Evolutionary conservation across 2,113 vertebrate genomes (phyloP).

Genomic region (Xiphophorus hellerii): DNA sequence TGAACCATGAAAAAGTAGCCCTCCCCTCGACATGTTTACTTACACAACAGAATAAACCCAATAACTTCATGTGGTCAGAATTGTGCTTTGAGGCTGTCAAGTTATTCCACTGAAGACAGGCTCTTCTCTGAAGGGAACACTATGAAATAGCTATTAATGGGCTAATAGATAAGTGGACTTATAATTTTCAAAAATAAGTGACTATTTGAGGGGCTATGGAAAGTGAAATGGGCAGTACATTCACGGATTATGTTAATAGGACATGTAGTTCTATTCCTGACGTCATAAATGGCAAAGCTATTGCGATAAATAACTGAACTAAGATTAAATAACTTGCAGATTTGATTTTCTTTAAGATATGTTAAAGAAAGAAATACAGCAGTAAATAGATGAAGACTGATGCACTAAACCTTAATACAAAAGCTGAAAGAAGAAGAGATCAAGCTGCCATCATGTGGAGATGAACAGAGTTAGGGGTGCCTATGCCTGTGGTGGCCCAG

Average conservation of each 20-base stretch:
- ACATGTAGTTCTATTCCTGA: constrained; percentile 20
- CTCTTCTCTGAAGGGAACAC: constrained; percentile 28
- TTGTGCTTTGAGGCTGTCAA: constrained; percentile 50
- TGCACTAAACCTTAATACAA: constrained; percentile 40
- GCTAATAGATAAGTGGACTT: not conserved
- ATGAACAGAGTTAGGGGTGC: constrained; percentile 57
- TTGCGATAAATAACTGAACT: constrained; percentile 34
- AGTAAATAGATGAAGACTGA: constrained; percentile 50
- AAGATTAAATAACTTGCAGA: constrained; percentile 35
- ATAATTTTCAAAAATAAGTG: not conserved
- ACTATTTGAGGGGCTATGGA: not conserved
- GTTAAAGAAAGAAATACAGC: constrained; percentile 6
- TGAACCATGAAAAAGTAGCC: constrained; percentile 97
- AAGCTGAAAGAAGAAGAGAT: constrained; percentile 19
- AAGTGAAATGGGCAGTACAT: not conserved
- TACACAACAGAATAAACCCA: constrained; percentile 88
- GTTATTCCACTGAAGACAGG: constrained; percentile 34
- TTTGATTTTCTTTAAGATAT: constrained; percentile 36
- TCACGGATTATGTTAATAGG: not conserved
- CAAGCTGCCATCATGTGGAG: constrained; percentile 26
- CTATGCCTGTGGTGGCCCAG: constrained; percentile 71
- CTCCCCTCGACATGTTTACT: constrained; percentile 99
- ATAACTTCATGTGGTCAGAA: constrained; percentile 80
- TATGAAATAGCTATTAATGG: constrained; percentile 5
- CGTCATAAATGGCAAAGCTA: constrained; percentile 32